phyloP scores from a whole-genome alignment of 2,888 invertebrate genomes.

The Sicus ferrugineus region DNA sequence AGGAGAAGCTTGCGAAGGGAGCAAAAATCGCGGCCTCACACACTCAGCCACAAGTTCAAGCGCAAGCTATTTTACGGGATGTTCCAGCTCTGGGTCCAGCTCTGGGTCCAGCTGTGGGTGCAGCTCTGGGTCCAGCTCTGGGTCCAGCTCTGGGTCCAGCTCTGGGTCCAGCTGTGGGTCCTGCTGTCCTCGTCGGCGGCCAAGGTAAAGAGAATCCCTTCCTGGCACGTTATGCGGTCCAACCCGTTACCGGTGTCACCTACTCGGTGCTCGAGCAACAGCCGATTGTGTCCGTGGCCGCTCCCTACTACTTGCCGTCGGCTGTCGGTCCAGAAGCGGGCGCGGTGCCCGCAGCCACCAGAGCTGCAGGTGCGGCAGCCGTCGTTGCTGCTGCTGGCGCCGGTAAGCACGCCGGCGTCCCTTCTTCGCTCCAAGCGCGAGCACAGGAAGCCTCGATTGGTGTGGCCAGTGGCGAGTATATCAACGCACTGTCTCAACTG shows the following conservation, averaged over 20 bases:
- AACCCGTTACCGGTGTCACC: slow-evolving; percentile 22
- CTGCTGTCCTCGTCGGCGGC: slow-evolving; percentile 23
- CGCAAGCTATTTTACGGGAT: neutral
- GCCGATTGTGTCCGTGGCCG: neutral
- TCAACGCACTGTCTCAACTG: slow-evolving; percentile 43
- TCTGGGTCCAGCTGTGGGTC: neutral
- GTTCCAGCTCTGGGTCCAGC: neutral
- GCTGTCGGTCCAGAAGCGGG: neutral
- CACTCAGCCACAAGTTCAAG: slow-evolving; percentile 10
- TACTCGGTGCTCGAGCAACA: neutral
- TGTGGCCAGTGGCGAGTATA: neutral
- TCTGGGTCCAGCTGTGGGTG: neutral
- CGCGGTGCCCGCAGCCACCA: neutral
- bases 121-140: neutral
- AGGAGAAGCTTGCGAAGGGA: neutral
- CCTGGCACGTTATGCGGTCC: slow-evolving; percentile 47
- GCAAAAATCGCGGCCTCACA: neutral
- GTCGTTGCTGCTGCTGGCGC: neutral
- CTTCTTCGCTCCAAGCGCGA: slow-evolving; percentile 19
- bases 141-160: neutral
- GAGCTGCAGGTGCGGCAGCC: slow-evolving; percentile 27
- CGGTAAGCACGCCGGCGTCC: neutral
- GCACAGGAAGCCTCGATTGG: slow-evolving; percentile 29
- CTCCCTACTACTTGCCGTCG: slow-evolving; percentile 19
- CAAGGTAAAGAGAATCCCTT: slow-evolving; percentile 48